Evolutionary conservation across 2,888 invertebrate genomes (phyloP).

Genomic region (Erebia epiphron): DNA sequence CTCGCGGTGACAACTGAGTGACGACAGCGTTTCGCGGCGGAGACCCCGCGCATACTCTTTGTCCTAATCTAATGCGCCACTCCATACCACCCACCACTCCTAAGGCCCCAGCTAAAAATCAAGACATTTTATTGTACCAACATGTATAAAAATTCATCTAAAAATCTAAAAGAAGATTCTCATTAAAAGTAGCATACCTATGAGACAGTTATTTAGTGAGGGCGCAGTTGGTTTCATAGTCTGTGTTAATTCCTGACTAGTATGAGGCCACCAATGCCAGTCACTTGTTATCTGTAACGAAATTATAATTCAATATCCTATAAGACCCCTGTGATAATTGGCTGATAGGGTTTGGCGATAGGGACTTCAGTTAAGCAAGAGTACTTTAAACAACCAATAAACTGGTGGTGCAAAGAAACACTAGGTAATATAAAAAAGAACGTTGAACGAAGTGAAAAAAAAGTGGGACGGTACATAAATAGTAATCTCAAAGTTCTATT

Average conservation of each 20-base stretch:
- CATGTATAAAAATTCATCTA: neutral
- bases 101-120: slow-evolving; percentile 66
- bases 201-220: slow-evolving; percentile 68
- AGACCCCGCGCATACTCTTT: slow-evolving; percentile 64
- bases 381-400: neutral
- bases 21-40: slow-evolving; percentile 69
- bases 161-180: neutral
- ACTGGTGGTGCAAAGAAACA: neutral
- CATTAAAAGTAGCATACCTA: slow-evolving; percentile 54
- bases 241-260: slow-evolving; percentile 70
- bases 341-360: neutral
- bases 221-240: slow-evolving; percentile 69
- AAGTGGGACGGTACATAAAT: too few relatives aligned
- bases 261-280: slow-evolving; percentile 78
- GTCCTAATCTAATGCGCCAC: slow-evolving; percentile 72
- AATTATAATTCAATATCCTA: neutral
- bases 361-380: neutral
- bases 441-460: too few relatives aligned
- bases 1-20: slow-evolving; percentile 70
- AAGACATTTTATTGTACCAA: neutral
- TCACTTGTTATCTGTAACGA: slow-evolving; percentile 65
- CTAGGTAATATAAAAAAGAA: neutral
- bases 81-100: slow-evolving; percentile 77
- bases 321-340: neutral
- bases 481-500: too few relatives aligned